Evolutionary conservation across 2,888 invertebrate species (phyloP).

Genomic region (Cephus rjabovi): DNA sequence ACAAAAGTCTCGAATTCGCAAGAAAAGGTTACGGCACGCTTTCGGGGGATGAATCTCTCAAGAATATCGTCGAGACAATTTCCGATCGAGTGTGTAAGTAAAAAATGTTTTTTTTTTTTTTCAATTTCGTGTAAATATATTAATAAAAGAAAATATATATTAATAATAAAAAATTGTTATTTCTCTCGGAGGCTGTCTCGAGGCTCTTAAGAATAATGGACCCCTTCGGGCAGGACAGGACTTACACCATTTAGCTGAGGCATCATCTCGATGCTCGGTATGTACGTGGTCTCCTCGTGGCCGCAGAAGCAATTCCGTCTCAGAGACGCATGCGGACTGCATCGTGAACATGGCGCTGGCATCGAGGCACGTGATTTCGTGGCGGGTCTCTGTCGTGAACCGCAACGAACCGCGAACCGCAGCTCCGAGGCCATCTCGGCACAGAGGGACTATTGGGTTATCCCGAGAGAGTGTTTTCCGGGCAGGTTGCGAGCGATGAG

Average conservation of each 20-base stretch:
- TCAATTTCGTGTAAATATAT: too few species aligned
- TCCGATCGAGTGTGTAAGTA: too few species aligned
- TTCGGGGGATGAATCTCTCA: background rate
- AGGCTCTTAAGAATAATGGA: background rate
- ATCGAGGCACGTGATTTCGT: conserved; percentile 74
- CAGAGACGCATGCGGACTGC: conserved; percentile 57
- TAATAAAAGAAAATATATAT: too few species aligned
- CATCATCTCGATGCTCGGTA: conserved; percentile 63
- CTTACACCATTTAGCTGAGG: conserved; percentile 66
- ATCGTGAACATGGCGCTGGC: conserved; percentile 52
- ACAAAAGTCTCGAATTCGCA: too few species aligned
- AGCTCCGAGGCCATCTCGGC: conserved; percentile 95
- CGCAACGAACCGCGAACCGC: conserved; percentile 90
- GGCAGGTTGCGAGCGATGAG: background rate
- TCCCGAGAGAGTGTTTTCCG: conserved; percentile 1
- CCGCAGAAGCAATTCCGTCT: conserved; percentile 55
- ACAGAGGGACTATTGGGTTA: conserved; percentile 82
- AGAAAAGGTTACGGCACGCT: too few species aligned
- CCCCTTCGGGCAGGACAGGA: conserved; percentile 58
- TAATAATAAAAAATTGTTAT: background rate
- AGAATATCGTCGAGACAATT: background rate
- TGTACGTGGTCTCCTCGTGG: conserved; percentile 63
- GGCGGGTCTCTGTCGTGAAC: conserved; percentile 85
- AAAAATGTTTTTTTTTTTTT: too few species aligned
- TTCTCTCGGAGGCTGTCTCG: background rate